Base-by-base conservation (phyloP, 2,888 invertebrate species). In the Charanyca ferruginea region DNA sequence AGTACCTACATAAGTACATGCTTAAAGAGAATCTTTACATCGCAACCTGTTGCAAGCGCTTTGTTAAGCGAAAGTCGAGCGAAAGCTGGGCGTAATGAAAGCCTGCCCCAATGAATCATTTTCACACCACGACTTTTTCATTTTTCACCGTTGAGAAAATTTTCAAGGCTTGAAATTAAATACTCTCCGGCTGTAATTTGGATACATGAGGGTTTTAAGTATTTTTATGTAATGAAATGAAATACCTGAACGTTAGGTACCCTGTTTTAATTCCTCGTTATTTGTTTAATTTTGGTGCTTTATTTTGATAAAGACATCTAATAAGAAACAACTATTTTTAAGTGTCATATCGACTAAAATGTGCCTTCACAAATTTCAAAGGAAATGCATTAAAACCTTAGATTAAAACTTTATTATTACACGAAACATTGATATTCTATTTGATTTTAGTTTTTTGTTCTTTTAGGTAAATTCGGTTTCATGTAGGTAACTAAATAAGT, bases 41-140 rank as follows among this genome's bases (percentile, higher is more conserved):
- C 28, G 28, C 66, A 61, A 79, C 79, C 79, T 79, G 79, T 79
- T 79, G 79, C 80, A 49, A 59, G 13, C 18, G 38, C 53, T 80
- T 73, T 77, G 55, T 73, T 9, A 13, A 65, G n/a, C 48, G 38
- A 77, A 67, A 53, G 47, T 44, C 53, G 51, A 74, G 47, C 49
- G 18, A 73, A 59, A 49, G 45, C 48, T 47, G 42, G 51, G 49
- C 41, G 54, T 61, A 79, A 79, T 80, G 57, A 73, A 58, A 73
- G 55, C 66, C 45, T 47, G 35, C 51, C 23, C 55, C 61, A 62
- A 65, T 71, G 74, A 77, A 68, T 60, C 68, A 55, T 66, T 80
- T 73, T 66, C 60, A 66, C 74, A 73, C 70, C 52, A 66, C 41
- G 53, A 70, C 61, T 68, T 65, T 77, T 77, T 68, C 47, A 68